Evolutionary conservation across 2,797 vertebrate species (phyloP), one percentile per base, ranked within the genome.

Genomic region (Falco biarmicus): DNA sequence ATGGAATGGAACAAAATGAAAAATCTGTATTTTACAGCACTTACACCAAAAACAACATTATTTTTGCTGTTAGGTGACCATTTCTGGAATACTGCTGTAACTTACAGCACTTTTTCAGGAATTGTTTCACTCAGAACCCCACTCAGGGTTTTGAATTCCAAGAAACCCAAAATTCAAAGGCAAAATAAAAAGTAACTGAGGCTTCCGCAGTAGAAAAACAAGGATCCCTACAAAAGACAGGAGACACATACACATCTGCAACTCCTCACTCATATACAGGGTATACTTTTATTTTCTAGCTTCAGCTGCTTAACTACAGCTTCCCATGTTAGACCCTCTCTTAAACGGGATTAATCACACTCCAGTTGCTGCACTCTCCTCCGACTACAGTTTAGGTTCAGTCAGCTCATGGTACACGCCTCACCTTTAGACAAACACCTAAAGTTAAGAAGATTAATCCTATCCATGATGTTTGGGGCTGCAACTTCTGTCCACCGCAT

Each of bases 401-500:
- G 47, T 20, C 47, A 71, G 17, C 26, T 48, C 79, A 32, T 0
- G 1, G 45, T 8, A 39, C 19, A 6, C 5, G 14, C 29, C 28
- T 32, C 60, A 26, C 34, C 31, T 56, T 61, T 21, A 60, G 53
- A 45, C 25, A 51, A 59, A 41, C 21, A 29, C 16, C 26, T 17
- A 2, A n/a, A 26, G 25, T 54, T 22, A 66, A 37, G 51, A 39
- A 6, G 48, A 41, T 21, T 11, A 60, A 78, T 41, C 26, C 66
- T 43, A 15, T 2, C 53, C 31, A 7, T 3, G 5, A 61, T 13
- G 22, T 21, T 13, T 34, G 68, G 70, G 15, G 22, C 37, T 39
- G 1, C 0, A 29, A 10, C 45, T 34, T 19, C 13, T n/a, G 16
- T 21, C 28, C 29, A 39, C 50, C 1, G 0, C 57, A 53, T 16